Evolutionary conservation across 2,113 vertebrate species (phyloP), one percentile per base, ranked within the genome.

Genomic region (Megaleporinus macrocephalus): DNA sequence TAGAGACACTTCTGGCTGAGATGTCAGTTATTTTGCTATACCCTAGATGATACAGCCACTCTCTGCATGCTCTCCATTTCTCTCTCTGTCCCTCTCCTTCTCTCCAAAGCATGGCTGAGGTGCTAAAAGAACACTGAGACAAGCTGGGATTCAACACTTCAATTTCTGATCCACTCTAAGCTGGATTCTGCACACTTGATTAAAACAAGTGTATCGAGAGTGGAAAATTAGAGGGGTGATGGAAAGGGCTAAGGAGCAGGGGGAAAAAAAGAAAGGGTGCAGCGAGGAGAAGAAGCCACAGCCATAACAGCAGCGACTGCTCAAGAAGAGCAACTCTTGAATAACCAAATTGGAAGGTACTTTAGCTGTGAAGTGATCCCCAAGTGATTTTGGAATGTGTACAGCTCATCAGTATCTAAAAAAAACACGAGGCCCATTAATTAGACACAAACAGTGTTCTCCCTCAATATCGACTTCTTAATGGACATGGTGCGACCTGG

Each of bases 361-460:
- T 89, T 90, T 88, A 86, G 88, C 89, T 80, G 70, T 75, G 76
- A 88, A 87, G 87, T 88, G 85, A 88, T 89, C 86, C 86, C 90
- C 74, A 27, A 53, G 81, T 63, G 87, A 91, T 90, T 89, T 86
- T 80, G 82, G 88, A 92, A 90, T 85, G 85, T 87, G 89, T 88
- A 73, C 69, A 87, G 86, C 90, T 93, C 91, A 88, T 92, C 89
- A 87, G 83, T 27, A 87, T 80, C 85, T 86, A 78, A 89, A 90
- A 90, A 91, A 90, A 78, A 86, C 72, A 62, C 53, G 11, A 70
- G 57, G 82, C 44, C 83, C 92, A 94, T 94, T 94, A 94, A 95
- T 95, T 94, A 93, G 91, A 81, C 84, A 76, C 90, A 90, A 92
- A 93, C 90, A 88, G 90, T 91, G 91, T 93, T 92, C 92, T 88